Base-by-base conservation (phyloP, 2,888 invertebrate genomes). In the Cephus pygmeus region DNA sequence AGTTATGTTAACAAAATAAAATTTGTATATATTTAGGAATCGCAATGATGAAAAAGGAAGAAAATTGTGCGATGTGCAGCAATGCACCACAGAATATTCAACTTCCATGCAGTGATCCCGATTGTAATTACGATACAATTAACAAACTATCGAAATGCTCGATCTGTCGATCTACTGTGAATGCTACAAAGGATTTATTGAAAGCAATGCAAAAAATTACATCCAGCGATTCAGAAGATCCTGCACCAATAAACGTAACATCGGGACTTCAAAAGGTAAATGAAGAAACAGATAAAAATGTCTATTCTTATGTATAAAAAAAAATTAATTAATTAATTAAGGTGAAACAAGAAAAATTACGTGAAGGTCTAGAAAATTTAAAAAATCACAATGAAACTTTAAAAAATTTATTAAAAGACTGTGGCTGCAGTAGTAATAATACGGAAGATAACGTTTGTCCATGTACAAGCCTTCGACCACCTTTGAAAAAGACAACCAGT, bases 361-460 rank as follows among this genome's bases (percentile, higher is more conserved):
- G 80, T 0, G 82, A 83, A n/a, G 78, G 79, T 11, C 74, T 84
- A 36, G 83, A 86, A 68, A 80, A 79, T 1, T 40, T 84, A 23
- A 84, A 84, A 36, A 82, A 81, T 36, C 83, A 80, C 23, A 85
- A 86, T 68, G 80, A 81, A 12, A 80, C 79, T 11, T 69, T 85
- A 30, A 69, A 69, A 1, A 73, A 79, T 9, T 73, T 80, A 30
- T 68, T 82, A 34, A 69, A 79, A 6, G 73, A 73, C 35, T 76
- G 75, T 40, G 77, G 79, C 11, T 76, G 79, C 68, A 73, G 69
- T 34, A 76, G 30, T 73, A 34, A 71, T 30, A 30, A 33, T 56
- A 9, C 71, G 1, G 12, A 33, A 12, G 71, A 71, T 9, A 35
- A 36, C 23, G n/a, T 69, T 15, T 78, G 73, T 69, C 73, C 73